Percentiles rank a stretch among this genome's conserved stretches.
Conservation (phyloP, 2,888 invertebrate species). For the Pristionchus mayeri region DNA sequence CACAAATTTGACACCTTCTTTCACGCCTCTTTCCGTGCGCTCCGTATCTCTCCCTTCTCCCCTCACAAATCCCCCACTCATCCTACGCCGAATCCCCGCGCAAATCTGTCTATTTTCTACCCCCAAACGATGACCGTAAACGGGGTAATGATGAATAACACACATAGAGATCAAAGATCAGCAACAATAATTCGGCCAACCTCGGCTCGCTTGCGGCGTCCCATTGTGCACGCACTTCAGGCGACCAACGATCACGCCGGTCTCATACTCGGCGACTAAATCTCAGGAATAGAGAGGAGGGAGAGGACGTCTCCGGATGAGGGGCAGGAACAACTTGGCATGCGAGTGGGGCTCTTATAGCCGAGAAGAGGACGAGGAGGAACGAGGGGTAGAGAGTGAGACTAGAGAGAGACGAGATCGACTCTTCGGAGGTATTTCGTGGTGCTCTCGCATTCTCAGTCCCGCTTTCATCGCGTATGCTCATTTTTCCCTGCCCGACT, state of each 20-base stretch:
- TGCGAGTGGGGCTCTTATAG: constrained; percentile 11
- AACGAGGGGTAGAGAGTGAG: not conserved
- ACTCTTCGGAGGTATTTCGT: not conserved
- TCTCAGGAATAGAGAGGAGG: not conserved
- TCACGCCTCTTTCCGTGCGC: not conserved
- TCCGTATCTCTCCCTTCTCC: not conserved
- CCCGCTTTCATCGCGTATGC: too few relatives aligned
- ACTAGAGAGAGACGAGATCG: not conserved
- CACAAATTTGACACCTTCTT: not conserved
- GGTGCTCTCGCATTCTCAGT: constrained; percentile 11
- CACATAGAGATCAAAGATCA: not conserved
- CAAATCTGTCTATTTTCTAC: not conserved
- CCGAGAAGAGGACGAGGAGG: not conserved
- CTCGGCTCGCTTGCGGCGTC: not conserved
- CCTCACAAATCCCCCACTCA: constrained; percentile 15
- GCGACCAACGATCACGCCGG: too few relatives aligned
- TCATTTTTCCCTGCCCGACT: too few relatives aligned
- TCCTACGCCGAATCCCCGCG: not conserved
- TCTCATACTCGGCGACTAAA: not conserved
- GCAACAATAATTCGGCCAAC: not conserved
- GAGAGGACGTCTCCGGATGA: not conserved
- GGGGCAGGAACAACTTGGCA: not conserved
- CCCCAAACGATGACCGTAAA: not conserved
- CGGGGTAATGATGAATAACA: too few relatives aligned
- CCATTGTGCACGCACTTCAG: too few relatives aligned